Conservation (phyloP, 2,797 vertebrate species). For the Caiman crocodilus region DNA sequence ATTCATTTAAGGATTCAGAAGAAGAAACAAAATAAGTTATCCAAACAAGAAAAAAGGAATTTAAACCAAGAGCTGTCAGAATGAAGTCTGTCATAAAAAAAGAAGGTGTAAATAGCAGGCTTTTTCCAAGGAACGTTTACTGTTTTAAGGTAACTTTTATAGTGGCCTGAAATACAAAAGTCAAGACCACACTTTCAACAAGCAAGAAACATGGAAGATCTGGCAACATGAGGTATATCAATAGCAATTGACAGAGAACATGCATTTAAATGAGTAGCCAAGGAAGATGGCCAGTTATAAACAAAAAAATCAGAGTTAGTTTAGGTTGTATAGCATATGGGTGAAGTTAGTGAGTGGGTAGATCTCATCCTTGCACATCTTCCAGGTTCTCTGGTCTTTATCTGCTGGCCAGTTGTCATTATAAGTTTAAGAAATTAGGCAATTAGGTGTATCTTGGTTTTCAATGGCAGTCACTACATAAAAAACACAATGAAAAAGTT, state of each 20-base stretch:
- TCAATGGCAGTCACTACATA: neutral
- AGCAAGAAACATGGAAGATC: neutral
- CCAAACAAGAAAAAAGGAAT: neutral
- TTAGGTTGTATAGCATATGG: neutral
- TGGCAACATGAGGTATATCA: accelerated
- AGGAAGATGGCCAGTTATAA: neutral
- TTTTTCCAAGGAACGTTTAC: neutral
- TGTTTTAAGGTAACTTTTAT: neutral
- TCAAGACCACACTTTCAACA: neutral
- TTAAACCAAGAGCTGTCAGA: neutral
- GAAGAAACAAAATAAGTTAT: neutral
- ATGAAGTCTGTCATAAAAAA: neutral
- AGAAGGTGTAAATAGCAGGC: neutral
- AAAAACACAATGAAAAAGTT: neutral
- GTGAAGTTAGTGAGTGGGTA: neutral
- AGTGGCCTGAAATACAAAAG: neutral
- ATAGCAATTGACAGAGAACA: neutral
- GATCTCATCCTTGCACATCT: neutral
- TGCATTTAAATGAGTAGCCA: neutral
- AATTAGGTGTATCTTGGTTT: neutral
- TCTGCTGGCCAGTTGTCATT: neutral
- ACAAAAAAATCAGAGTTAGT: neutral
- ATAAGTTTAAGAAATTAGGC: neutral
- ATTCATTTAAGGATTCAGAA: accelerated
- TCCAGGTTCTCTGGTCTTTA: neutral